These are phyloP conservation scores for Thunnus maccoyii DNA, from an alignment of 2,113 vertebrate genomes.

Conservation along the genomic window DNA sequence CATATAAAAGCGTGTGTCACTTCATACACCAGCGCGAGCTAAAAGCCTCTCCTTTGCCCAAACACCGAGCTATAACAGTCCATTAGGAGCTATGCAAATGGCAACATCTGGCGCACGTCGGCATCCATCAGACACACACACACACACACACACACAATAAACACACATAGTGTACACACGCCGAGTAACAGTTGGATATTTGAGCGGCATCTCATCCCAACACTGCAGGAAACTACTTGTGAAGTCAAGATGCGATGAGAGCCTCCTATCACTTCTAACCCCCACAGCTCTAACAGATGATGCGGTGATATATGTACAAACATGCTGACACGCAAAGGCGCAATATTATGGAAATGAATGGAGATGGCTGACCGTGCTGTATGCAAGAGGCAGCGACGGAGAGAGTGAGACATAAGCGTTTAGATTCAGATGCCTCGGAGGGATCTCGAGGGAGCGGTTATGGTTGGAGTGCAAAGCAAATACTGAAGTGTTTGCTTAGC, in stretches of 20 bases:
- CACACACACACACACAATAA: not conserved
- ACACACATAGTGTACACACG: constrained; percentile 3
- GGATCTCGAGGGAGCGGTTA: constrained; percentile 59
- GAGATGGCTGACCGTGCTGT: constrained; percentile 55
- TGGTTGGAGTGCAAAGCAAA: constrained; percentile 60
- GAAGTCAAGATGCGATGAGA: constrained; percentile 45
- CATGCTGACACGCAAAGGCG: constrained; percentile 56
- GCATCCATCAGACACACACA: constrained; percentile 14
- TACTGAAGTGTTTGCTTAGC: constrained; percentile 61
- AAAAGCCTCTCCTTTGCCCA: constrained; percentile 17
- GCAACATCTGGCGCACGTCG: constrained; percentile 42
- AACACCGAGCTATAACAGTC: not conserved
- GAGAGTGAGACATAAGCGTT: constrained; percentile 49
- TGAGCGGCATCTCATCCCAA: constrained; percentile 43
- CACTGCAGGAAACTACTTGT: constrained; percentile 43
- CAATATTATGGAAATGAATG: constrained; percentile 67
- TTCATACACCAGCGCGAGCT: constrained; percentile 1
- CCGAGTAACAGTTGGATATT: constrained; percentile 18
- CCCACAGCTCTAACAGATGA: constrained; percentile 47
- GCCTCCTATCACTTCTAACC: constrained; percentile 37
- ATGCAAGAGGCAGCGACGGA: constrained; percentile 39
- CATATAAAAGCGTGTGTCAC: constrained; percentile 15
- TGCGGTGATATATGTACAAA: constrained; percentile 41
- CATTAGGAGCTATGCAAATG: constrained; percentile 42
- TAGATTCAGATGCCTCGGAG: constrained; percentile 56